Evolutionary conservation across 1,140 invertebrate species (phyloP).

Genomic region (Polyergus mexicanus): DNA sequence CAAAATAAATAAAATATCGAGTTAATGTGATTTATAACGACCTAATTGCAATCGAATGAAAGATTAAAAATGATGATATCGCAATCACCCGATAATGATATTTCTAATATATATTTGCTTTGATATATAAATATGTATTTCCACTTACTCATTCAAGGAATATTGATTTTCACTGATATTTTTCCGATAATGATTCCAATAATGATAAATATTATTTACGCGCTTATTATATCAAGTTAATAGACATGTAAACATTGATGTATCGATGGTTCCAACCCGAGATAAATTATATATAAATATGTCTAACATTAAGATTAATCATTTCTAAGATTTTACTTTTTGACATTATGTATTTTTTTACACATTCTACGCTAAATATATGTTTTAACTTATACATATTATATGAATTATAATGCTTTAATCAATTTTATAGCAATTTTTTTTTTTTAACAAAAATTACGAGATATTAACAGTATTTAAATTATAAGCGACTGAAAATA

Average conservation of each 20-base stretch:
- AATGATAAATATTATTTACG: slow-evolving; percentile 14
- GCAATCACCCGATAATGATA: slow-evolving; percentile 9
- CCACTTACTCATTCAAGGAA: neutral
- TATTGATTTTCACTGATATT: slow-evolving; percentile 33
- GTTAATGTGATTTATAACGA: slow-evolving; percentile 33
- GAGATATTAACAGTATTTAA: neutral
- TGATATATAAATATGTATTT: neutral
- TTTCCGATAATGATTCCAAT: neutral
- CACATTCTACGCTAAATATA: neutral
- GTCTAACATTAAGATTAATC: neutral
- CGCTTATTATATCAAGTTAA: slow-evolving; percentile 22
- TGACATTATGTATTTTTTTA: neutral
- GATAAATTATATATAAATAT: slow-evolving; percentile 20
- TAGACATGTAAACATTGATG: neutral
- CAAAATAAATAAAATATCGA: neutral
- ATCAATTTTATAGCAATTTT: neutral
- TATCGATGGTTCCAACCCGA: neutral
- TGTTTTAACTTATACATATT: slow-evolving; percentile 1
- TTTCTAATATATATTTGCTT: neutral
- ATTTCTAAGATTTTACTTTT: neutral
- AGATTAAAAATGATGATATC: slow-evolving; percentile 7
- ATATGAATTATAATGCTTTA: neutral
- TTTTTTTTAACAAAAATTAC: neutral
- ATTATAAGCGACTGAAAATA: neutral
- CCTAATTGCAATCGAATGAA: neutral